Base-by-base conservation (phyloP, 2,797 vertebrate species). In the Garrulus glandarius region DNA sequence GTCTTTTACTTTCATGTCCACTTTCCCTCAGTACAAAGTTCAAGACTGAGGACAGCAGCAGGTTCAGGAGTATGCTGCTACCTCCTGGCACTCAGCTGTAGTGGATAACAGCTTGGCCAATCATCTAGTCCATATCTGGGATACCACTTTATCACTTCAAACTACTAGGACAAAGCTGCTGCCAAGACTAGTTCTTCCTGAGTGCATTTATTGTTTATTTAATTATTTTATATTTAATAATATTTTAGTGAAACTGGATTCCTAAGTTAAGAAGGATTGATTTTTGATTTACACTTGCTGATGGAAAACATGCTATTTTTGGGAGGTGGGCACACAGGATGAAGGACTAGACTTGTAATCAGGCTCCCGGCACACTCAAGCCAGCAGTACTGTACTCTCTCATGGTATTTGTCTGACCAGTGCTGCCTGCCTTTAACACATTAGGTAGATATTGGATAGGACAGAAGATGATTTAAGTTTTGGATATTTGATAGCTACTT, bases 51-150 rank as follows among this genome's bases (percentile, higher is more conserved):
- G 29, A 30, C 7, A 59, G 32, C 24, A 72, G 29, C 11, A 15
- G 0, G 0, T 5, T 15, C 55, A 30, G n/a, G 53, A 30, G 30
- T 13, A n/a, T 13, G 23, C 36, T 64, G 29, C 41, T 83, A n/a
- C 34, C 30, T 77, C 37, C 21, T 59, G 70, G 68, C 64, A 56
- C 1, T 1, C 11, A 53, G 29, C 32, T 13, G 1, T 24, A 61
- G n/a, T 29, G 55, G 9, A 69, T 24, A 46, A 46, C 1, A 6
- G 23, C 21, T 69, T 37, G 36, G 9, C 53, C 52, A 65, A 47
- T 7, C 11, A 52, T 6, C 9, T 50, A 15, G 20, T 34, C 36
- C 30, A 6, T 47, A 21, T 37, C 89, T 63, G 29, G 41, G 30
- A 30, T 14, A 63, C 23, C 5, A 32, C 5, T 43, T 87, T 47